phyloP scores from a whole-genome alignment of 2,797 vertebrate species.

The Chelmon rostratus region DNA sequence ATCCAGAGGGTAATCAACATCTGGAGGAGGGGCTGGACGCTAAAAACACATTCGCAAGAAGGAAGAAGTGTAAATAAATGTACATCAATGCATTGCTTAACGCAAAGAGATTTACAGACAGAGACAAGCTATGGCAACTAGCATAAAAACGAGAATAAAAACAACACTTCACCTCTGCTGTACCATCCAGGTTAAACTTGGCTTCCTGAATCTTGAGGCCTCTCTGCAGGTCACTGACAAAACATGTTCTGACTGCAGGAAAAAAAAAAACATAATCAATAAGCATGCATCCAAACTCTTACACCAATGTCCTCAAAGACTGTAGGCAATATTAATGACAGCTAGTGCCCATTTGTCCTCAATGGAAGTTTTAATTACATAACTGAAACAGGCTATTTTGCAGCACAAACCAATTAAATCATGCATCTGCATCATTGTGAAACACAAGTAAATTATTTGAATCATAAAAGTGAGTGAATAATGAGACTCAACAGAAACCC shows the following conservation, averaged over 20 bases:
- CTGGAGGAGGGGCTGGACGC: slow-evolving; percentile 93
- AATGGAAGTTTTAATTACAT: background rate
- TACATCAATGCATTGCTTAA: background rate
- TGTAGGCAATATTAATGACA: background rate
- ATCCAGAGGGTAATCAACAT: slow-evolving; percentile 96
- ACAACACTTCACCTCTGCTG: slow-evolving; percentile 86
- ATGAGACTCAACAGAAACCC: background rate
- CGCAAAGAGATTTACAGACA: background rate
- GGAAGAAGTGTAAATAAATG: background rate
- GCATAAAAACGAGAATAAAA: background rate
- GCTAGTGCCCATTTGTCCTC: background rate
- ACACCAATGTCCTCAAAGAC: too few species aligned
- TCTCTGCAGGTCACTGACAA: slow-evolving; percentile 95
- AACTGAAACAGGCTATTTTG: background rate
- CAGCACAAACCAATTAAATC: background rate
- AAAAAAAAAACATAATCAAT: slow-evolving; percentile 17
- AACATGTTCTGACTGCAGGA: slow-evolving; percentile 90
- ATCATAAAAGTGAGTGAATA: too few species aligned
- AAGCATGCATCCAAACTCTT: background rate
- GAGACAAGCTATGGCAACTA: background rate
- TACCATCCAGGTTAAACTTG: slow-evolving; percentile 95
- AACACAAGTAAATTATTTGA: background rate
- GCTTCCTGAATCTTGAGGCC: slow-evolving; percentile 95
- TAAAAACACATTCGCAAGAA: slow-evolving; percentile 67
- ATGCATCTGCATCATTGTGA: background rate